Conservation (phyloP, 1,140 invertebrate species). For the Neoseiulus cucumeris region DNA sequence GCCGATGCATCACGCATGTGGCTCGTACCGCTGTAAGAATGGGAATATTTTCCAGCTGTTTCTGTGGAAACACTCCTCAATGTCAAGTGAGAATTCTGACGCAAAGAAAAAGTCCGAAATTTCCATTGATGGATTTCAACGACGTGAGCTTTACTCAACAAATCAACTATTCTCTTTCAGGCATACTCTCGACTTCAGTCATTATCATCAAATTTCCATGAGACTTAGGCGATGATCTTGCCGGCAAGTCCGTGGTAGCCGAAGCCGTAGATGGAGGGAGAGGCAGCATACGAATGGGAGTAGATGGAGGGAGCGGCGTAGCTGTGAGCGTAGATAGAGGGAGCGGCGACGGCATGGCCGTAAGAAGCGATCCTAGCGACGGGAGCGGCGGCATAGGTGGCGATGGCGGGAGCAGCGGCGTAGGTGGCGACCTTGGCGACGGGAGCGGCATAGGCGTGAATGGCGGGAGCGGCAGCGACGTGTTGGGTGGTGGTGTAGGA, state of each 20-base stretch:
- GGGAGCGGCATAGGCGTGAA: not conserved
- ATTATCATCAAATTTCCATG: too few species aligned
- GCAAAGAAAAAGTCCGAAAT: too few species aligned
- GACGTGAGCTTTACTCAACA: too few species aligned
- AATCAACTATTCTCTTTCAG: too few species aligned
- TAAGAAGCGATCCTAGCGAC: not conserved
- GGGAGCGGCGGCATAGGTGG: not conserved
- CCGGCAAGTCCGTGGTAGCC: not conserved
- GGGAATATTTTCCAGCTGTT: too few species aligned
- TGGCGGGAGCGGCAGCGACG: not conserved
- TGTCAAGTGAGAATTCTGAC: too few species aligned
- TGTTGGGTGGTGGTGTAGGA: not conserved
- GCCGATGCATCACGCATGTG: too few species aligned
- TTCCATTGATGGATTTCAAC: too few species aligned
- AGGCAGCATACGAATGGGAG: not conserved
- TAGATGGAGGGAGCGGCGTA: not conserved
- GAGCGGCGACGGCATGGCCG: not conserved
- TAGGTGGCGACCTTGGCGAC: not conserved
- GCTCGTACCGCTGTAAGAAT: too few species aligned
- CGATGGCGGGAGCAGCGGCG: not conserved
- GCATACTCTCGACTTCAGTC: too few species aligned
- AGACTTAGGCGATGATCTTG: too few species aligned
- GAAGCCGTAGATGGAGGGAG: slow-evolving; percentile 9
- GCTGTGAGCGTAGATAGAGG: not conserved
- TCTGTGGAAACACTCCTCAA: too few species aligned